Base-by-base conservation (phyloP, 2,888 invertebrate genomes). In the Horisme vitalbata region DNA sequence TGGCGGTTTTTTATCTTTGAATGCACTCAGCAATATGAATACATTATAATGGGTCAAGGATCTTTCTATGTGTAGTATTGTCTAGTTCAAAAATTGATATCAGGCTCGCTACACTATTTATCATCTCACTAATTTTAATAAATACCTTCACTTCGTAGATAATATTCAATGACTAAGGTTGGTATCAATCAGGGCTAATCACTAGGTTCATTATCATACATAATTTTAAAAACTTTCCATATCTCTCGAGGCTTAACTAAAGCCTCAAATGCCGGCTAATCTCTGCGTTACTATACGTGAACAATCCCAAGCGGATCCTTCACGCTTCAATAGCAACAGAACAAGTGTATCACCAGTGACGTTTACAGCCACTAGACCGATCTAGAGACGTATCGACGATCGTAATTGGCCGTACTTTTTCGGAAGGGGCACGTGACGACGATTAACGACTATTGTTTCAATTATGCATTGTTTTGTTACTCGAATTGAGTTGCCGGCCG, bases 391-490 rank as follows among this genome's bases (percentile, higher is more conserved):
- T 18, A 12, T 26, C 9, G 33, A 13, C 27, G 14, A 15, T 45
- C 9, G 26, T 45, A 37, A 37, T 36, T 45, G 34, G 32, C 10
- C 20, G 24, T 37, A 33, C 41, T 13, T 24, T 35, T 49, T 36
- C 21, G 28, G 21, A 14, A 1, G 37, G 20, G 28, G 21, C 20
- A 9, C 24, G n/a, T n/a, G n/a, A n/a, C n/a, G n/a, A n/a, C n/a
- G n/a, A n/a, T n/a, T n/a, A 38, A 35, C 35, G 31, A 35, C 26
- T 24, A 41, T 36, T 49, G 41, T 49, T 49, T 35, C 34, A 31
- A 35, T 38, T 34, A 32, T 14, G 35, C 38, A 48, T 43, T 44
- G 38, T 35, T 31, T 14, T 23, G 33, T 30, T n/a, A n/a, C n/a
- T n/a, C n/a, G n/a, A n/a, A 27, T 30, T 12, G 15, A 23, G 18